Conservation (phyloP, 2,888 invertebrate species). For the Brenthis daphne region DNA sequence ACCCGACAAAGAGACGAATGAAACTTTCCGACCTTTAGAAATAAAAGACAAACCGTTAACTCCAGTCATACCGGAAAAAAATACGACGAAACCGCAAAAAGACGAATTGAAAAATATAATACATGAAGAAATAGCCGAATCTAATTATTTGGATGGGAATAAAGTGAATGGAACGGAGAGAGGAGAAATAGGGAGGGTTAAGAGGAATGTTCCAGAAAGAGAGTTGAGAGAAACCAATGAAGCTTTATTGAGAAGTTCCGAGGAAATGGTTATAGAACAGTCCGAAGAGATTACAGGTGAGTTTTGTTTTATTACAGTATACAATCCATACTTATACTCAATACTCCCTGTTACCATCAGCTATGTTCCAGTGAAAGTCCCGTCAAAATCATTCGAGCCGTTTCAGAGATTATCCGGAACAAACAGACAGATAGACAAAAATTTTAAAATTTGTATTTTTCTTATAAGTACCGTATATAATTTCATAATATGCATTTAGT, state of each 20-base stretch:
- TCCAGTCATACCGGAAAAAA: conserved; percentile 60
- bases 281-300: conserved; percentile 57
- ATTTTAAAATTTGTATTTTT: too few species aligned
- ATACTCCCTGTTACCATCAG: neutral
- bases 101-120: conserved; percentile 55
- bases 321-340: too few species aligned
- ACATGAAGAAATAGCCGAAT: conserved; percentile 63
- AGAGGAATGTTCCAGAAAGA: conserved; percentile 34
- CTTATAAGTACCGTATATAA: too few species aligned
- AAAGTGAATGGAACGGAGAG: conserved; percentile 53
- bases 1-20: conserved; percentile 67
- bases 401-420: too few species aligned
- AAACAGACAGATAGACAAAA: too few species aligned
- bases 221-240: conserved; percentile 57
- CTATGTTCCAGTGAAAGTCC: too few species aligned
- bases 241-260: conserved; percentile 56
- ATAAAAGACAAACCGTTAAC: conserved; percentile 62
- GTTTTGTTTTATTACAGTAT: conserved; percentile 15
- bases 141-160: conserved; percentile 57
- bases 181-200: conserved; percentile 43
- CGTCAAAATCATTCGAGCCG: too few species aligned
- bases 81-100: conserved; percentile 55
- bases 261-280: conserved; percentile 63
- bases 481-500: too few species aligned
- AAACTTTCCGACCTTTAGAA: conserved; percentile 60